Evolutionary conservation across 1,140 invertebrate species (phyloP).

Genomic region (Conus betulinus): DNA sequence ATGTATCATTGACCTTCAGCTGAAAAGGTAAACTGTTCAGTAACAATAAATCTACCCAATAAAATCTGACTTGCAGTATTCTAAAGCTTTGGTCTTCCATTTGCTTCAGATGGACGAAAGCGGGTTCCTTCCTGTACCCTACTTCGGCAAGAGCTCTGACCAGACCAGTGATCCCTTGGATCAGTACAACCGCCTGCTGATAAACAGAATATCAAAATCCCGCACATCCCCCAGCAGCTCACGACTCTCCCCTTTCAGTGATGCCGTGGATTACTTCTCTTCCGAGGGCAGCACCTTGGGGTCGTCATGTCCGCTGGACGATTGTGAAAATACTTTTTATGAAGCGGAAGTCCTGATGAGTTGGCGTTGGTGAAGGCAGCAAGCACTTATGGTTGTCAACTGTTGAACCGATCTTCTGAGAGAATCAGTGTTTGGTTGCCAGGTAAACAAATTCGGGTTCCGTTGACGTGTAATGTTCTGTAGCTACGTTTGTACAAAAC

Average conservation of each 20-base stretch:
- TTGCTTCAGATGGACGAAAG: conserved; percentile 65
- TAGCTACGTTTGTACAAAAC: no score
- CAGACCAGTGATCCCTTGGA: conserved; percentile 24
- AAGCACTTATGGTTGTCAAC: conserved; percentile 74
- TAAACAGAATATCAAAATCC: not conserved
- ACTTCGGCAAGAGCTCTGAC: not conserved
- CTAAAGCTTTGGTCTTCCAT: not conserved
- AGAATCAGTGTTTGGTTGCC: conserved; percentile 81
- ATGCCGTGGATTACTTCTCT: conserved; percentile 25
- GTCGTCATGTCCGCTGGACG: conserved; percentile 61
- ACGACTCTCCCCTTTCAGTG: conserved; percentile 24
- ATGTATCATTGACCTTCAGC: no score
- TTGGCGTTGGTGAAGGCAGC: conserved; percentile 76
- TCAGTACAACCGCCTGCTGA: conserved; percentile 20
- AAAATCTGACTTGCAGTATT: not conserved
- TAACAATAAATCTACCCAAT: not conserved
- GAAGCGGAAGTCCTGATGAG: conserved; percentile 77
- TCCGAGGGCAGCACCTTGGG: conserved; percentile 60
- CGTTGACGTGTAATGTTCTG: no score
- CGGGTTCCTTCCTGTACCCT: conserved; percentile 50
- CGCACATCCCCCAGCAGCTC: conserved; percentile 9
- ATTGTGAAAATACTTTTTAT: conserved; percentile 60
- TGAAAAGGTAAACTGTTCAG: no score
- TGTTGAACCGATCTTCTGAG: conserved; percentile 84
- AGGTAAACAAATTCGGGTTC: conserved; percentile 64